These are phyloP conservation scores for Drosophila suboccidentalis DNA, from an alignment of 2,888 invertebrate species.

Conservation along the genomic window DNA sequence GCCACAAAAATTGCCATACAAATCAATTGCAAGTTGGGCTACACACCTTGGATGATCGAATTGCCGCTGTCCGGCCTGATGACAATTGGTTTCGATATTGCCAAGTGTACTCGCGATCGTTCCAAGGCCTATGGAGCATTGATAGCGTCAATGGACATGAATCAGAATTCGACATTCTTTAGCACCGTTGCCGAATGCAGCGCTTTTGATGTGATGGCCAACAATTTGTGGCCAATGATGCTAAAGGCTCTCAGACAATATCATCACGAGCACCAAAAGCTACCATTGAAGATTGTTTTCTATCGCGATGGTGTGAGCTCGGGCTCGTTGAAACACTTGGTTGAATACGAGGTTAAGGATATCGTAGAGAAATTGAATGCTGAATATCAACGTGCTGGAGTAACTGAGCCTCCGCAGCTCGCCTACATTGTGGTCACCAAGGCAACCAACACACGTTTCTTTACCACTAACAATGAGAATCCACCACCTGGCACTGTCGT, in stretches of 20 bases:
- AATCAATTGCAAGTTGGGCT: constrained; percentile 96
- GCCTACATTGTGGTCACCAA: constrained; percentile 96
- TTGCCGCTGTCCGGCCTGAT: constrained; percentile 90
- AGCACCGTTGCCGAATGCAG: constrained; percentile 91
- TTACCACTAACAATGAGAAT: constrained; percentile 87
- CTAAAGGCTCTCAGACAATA: constrained; percentile 84
- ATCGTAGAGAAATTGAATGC: constrained; percentile 87
- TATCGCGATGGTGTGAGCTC: constrained; percentile 98
- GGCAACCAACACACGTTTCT: constrained; percentile 92
- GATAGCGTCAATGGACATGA: constrained; percentile 90
- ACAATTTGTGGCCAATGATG: constrained; percentile 90
- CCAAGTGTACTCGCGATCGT: constrained; percentile 91
- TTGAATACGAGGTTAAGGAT: constrained; percentile 90
- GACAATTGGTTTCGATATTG: constrained; percentile 95
- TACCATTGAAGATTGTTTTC: constrained; percentile 92
- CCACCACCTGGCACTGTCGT: constrained; percentile 95
- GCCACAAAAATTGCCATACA: constrained; percentile 97
- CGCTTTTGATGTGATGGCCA: constrained; percentile 91
- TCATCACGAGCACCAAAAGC: constrained; percentile 70
- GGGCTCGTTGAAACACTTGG: constrained; percentile 93
- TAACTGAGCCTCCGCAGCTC: constrained; percentile 86
- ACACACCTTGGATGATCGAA: constrained; percentile 93
- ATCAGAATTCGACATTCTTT: constrained; percentile 89
- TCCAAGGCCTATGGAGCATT: constrained; percentile 91
- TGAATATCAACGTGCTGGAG: constrained; percentile 86